Conservation (phyloP, 2,113 vertebrate species). For the Nycticebus coucang region DNA sequence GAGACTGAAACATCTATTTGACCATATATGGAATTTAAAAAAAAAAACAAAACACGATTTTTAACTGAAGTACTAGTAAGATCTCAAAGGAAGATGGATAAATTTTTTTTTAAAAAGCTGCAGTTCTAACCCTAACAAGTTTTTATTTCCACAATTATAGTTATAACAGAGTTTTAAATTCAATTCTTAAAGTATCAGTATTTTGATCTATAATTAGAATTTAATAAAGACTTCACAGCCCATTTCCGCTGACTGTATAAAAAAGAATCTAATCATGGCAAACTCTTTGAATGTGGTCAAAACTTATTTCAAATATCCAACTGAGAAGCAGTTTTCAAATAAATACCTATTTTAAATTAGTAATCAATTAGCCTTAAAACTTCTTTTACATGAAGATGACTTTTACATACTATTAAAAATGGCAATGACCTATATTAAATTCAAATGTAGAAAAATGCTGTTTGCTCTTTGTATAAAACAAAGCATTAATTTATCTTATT, state of each 20-base stretch:
- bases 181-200: neutral
- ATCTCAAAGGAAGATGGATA: neutral
- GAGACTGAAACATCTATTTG: neutral
- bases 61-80: neutral
- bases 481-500: neutral
- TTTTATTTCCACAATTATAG: slow-evolving; percentile 11
- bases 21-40: neutral
- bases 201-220: slow-evolving; percentile 42
- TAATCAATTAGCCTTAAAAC: slow-evolving; percentile 26
- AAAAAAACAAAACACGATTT: neutral
- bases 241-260: neutral
- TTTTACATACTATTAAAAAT: slow-evolving; percentile 21
- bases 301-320: slow-evolving; percentile 25
- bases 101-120: neutral
- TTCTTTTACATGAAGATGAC: neutral
- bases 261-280: neutral
- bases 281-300: neutral
- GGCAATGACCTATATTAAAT: slow-evolving; percentile 21
- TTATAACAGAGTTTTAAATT: neutral
- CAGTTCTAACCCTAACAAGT: neutral
- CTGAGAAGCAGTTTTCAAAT: slow-evolving; percentile 21
- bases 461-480: slow-evolving; percentile 2
- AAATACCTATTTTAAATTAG: neutral
- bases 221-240: slow-evolving; percentile 15
- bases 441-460: slow-evolving; percentile 20